These are phyloP conservation scores for Apamea epomidion DNA, from an alignment of 2,888 invertebrate genomes.

Conservation along the genomic window DNA sequence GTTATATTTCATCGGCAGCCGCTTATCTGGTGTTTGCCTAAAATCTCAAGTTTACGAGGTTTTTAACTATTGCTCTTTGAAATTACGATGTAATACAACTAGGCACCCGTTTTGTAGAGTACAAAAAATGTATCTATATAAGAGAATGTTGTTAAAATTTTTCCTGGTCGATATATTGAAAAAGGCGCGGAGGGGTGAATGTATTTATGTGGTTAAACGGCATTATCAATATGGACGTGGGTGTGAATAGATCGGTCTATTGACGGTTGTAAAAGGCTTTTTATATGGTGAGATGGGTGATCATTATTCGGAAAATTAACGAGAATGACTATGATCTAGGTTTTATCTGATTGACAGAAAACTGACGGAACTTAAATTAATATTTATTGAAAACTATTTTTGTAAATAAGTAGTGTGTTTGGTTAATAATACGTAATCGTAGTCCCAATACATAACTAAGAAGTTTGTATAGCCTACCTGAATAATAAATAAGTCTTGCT, in stretches of 20 bases:
- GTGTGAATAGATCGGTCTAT: background rate
- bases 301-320: background rate
- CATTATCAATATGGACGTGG: background rate
- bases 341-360: background rate
- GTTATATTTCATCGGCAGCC: constrained; percentile 46
- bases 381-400: background rate
- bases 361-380: background rate
- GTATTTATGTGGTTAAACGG: constrained; percentile 5
- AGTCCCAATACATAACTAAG: background rate
- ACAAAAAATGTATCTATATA: background rate
- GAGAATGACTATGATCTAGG: background rate
- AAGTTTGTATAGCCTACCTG: constrained; percentile 1
- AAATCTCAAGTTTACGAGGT: constrained; percentile 59
- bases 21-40: constrained; percentile 53
- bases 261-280: background rate
- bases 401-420: too few relatives aligned
- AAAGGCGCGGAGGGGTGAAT: background rate
- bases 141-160: constrained; percentile 9
- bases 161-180: constrained; percentile 9
- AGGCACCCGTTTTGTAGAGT: constrained; percentile 18
- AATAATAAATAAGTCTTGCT: constrained; percentile 33
- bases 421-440: background rate
- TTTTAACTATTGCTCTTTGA: constrained; percentile 55
- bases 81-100: constrained; percentile 46
- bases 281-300: background rate